These are phyloP conservation scores for Gobio gobio DNA, from an alignment of 2,113 vertebrate genomes.

Conservation along the genomic window DNA sequence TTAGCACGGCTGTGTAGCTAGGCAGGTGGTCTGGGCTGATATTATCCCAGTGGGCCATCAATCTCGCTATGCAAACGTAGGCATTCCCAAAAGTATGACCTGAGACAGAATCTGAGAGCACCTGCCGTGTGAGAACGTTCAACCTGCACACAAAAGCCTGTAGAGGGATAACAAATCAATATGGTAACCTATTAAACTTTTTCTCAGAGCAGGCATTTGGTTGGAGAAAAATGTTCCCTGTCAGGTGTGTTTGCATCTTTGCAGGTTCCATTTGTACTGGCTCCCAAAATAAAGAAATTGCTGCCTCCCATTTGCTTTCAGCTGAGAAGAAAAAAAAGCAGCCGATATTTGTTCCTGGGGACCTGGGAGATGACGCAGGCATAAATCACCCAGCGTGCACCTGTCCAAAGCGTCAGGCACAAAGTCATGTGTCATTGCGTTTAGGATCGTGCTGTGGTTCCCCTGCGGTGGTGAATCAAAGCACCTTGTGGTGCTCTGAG, in stretches of 20 bases:
- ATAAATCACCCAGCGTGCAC: constrained; percentile 81
- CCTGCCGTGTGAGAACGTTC: constrained; percentile 68
- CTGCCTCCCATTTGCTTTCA: constrained; percentile 73
- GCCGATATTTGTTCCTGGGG: constrained; percentile 79
- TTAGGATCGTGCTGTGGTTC: constrained; percentile 70
- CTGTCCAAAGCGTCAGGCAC: constrained; percentile 75
- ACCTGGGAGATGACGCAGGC: constrained; percentile 68
- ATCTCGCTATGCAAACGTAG: constrained; percentile 24
- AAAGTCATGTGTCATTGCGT: constrained; percentile 76
- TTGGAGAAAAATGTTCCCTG: constrained; percentile 62
- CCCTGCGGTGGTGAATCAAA: constrained; percentile 73
- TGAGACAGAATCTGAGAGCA: constrained; percentile 52
- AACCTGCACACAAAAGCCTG: constrained; percentile 64
- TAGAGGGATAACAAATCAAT: constrained; percentile 73
- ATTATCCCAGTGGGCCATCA: constrained; percentile 41
- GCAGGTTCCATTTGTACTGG: constrained; percentile 73
- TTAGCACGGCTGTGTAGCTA: constrained; percentile 27
- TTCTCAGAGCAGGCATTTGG: constrained; percentile 31
- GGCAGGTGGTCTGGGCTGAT: constrained; percentile 33
- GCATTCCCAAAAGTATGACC: constrained; percentile 34
- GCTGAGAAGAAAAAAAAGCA: constrained; percentile 74
- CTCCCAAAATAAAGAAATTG: constrained; percentile 77
- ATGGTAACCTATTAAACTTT: constrained; percentile 66
- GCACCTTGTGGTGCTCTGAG: constrained; percentile 63
- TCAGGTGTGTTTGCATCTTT: constrained; percentile 76